These are phyloP conservation scores for Oryzaephilus surinamensis DNA, from an alignment of 1,140 invertebrate species.

Conservation along the genomic window DNA sequence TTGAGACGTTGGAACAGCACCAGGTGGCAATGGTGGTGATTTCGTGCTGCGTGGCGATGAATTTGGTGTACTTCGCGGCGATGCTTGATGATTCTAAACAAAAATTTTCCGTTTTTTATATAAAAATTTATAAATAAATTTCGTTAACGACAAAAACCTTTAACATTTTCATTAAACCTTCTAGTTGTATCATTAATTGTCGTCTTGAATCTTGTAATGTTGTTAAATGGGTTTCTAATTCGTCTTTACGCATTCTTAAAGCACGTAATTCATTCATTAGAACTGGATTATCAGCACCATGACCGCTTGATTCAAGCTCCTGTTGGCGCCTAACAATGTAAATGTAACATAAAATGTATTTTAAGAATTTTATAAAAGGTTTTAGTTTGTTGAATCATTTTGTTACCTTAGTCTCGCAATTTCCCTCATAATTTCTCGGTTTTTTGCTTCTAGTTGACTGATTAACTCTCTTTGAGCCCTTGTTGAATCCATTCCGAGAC, in stretches of 20 bases:
- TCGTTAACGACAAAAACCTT: too few relatives aligned
- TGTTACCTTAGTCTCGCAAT: slow-evolving; percentile 77
- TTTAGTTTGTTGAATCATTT: not conserved
- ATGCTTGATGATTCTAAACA: slow-evolving; percentile 82
- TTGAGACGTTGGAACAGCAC: slow-evolving; percentile 37
- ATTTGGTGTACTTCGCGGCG: slow-evolving; percentile 79
- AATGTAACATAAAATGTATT: not conserved
- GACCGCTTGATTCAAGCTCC: slow-evolving; percentile 55
- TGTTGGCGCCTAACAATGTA: slow-evolving; percentile 57
- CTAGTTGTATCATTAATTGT: slow-evolving; percentile 91
- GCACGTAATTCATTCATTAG: slow-evolving; percentile 83
- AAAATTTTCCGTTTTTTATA: too few relatives aligned
- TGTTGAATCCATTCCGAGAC: slow-evolving; percentile 68
- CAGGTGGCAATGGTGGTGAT: slow-evolving; percentile 60
- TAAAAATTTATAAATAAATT: too few relatives aligned
- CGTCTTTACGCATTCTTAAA: slow-evolving; percentile 83
- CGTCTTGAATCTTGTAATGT: slow-evolving; percentile 86
- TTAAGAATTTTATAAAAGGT: too few relatives aligned
- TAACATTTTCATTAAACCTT: slow-evolving; percentile 93
- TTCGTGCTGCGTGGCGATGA: slow-evolving; percentile 84
- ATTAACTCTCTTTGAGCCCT: slow-evolving; percentile 87
- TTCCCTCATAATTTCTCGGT: slow-evolving; percentile 95
- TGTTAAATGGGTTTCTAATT: slow-evolving; percentile 85
- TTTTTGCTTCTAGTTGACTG: slow-evolving; percentile 88
- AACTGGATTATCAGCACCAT: slow-evolving; percentile 61